phyloP scores from a whole-genome alignment of 64 coral and sea anemone genomes.

The Stichodactyla mertensii region DNA sequence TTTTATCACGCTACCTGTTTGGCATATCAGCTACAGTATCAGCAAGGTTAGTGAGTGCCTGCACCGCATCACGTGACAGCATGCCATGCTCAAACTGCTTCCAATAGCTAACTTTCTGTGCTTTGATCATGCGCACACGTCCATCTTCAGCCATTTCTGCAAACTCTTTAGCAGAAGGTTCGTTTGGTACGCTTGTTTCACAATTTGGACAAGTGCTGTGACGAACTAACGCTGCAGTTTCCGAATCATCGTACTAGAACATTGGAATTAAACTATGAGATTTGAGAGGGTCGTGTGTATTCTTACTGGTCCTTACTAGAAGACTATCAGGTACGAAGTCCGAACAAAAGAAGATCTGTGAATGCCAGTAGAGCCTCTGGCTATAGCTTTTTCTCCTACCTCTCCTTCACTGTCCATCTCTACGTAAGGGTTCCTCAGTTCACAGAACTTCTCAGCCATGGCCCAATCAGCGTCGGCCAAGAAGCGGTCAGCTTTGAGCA shows the following conservation, averaged over 20 bases:
- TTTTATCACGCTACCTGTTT: slow-evolving; percentile 39
- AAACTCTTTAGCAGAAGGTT: slow-evolving; percentile 94
- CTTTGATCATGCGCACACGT: slow-evolving; percentile 88
- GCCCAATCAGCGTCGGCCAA: slow-evolving; percentile 93
- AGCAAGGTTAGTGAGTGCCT: slow-evolving; percentile 70
- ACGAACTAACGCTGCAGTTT: slow-evolving; percentile 69
- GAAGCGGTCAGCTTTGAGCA: slow-evolving; percentile 95
- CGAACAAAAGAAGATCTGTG: too few species aligned
- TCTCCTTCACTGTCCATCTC: slow-evolving; percentile 59
- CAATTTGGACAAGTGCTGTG: slow-evolving; percentile 97
- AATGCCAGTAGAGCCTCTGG: not conserved
- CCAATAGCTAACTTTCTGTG: slow-evolving; percentile 97
- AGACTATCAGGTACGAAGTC: too few species aligned
- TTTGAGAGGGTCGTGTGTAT: too few species aligned
- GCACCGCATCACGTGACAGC: slow-evolving; percentile 95
- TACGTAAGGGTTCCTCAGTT: slow-evolving; percentile 88
- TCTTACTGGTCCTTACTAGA: too few species aligned
- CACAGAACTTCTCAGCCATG: slow-evolving; percentile 80
- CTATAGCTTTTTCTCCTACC: not conserved
- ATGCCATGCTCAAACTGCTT: slow-evolving; percentile 99
- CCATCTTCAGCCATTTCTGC: slow-evolving; percentile 95
- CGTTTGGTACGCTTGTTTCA: slow-evolving; percentile 87
- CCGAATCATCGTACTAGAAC: slow-evolving; percentile 34
- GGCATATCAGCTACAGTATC: slow-evolving; percentile 72
- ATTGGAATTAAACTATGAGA: not conserved